Evolutionary conservation across 2,888 invertebrate genomes (phyloP).

Genomic region (Lasioglossum zephyrum): DNA sequence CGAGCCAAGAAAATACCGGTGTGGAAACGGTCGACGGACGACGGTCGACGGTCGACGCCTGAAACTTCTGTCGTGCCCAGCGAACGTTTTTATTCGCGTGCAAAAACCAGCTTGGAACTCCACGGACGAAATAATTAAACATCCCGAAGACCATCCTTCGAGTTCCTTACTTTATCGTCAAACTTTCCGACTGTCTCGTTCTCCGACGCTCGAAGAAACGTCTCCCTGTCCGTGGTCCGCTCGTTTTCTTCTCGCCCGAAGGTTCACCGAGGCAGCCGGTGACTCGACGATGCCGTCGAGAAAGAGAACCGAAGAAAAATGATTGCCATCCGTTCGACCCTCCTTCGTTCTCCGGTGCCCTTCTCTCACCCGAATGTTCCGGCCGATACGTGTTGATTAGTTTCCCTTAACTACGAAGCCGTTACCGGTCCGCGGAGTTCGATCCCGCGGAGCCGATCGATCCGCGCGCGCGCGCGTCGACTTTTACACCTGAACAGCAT

Average conservation of each 20-base stretch:
- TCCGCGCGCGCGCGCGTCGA: slow-evolving; percentile 47
- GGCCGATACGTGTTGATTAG: slow-evolving; percentile 65
- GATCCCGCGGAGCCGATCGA: slow-evolving; percentile 55
- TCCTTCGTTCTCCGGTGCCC: no score
- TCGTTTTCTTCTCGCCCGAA: neutral
- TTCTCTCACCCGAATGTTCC: neutral
- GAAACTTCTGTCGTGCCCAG: slow-evolving; percentile 22
- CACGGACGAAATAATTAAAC: slow-evolving; percentile 48
- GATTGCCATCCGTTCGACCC: slow-evolving; percentile 32
- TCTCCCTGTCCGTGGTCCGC: neutral
- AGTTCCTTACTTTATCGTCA: neutral
- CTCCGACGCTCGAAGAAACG: neutral
- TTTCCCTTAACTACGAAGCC: slow-evolving; percentile 56
- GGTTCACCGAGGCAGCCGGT: neutral
- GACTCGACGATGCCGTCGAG: neutral
- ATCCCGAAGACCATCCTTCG: slow-evolving; percentile 5
- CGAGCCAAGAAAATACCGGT: slow-evolving; percentile 47
- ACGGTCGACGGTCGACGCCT: neutral
- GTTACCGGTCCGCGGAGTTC: slow-evolving; percentile 23
- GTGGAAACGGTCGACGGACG: neutral
- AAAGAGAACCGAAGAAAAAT: slow-evolving; percentile 44
- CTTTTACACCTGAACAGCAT: slow-evolving; percentile 63
- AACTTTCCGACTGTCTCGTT: slow-evolving; percentile 20
- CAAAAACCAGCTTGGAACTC: slow-evolving; percentile 12
- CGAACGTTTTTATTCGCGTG: slow-evolving; percentile 28